Percentiles rank a stretch among this genome's conserved stretches.
These are phyloP conservation scores for Catharus ustulatus DNA, from an alignment of 2,797 vertebrate species.

Conservation along the genomic window DNA sequence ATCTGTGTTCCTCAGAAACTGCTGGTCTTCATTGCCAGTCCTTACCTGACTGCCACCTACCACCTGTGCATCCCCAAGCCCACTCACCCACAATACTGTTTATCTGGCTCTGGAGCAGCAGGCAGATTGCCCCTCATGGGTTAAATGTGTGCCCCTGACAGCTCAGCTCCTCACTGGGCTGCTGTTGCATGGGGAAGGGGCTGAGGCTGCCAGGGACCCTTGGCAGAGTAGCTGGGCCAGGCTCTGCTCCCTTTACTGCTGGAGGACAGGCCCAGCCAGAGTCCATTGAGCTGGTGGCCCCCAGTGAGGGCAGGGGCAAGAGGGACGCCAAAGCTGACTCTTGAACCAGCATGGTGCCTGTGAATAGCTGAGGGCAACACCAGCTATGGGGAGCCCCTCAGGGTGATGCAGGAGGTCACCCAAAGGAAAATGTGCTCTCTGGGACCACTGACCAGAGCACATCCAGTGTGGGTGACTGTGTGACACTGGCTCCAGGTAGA, in stretches of 20 bases:
- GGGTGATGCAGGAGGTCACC: neutral
- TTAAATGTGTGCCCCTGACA: neutral
- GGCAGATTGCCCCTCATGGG: neutral
- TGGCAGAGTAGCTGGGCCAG: neutral
- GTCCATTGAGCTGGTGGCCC: neutral
- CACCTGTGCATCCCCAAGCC: too few species aligned
- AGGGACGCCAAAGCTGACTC: neutral
- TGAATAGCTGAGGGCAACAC: neutral
- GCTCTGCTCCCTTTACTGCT: neutral
- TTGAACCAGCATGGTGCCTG: rapidly evolving
- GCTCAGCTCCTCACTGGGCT: neutral
- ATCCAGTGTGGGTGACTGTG: rapidly evolving
- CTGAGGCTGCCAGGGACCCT: neutral
- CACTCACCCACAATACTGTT: neutral
- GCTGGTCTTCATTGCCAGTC: neutral
- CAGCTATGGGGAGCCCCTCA: neutral
- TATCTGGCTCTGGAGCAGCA: neutral
- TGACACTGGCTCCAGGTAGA: neutral
- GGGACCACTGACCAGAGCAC: neutral
- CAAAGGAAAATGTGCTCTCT: neutral
- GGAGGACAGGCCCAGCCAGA: neutral
- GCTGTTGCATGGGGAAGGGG: neutral
- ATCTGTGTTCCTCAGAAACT: neutral
- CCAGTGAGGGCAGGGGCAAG: neutral
- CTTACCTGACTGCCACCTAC: neutral